These are phyloP conservation scores for Nesidiocoris tenuis DNA, from an alignment of 2,888 invertebrate species.

Conservation along the genomic window DNA sequence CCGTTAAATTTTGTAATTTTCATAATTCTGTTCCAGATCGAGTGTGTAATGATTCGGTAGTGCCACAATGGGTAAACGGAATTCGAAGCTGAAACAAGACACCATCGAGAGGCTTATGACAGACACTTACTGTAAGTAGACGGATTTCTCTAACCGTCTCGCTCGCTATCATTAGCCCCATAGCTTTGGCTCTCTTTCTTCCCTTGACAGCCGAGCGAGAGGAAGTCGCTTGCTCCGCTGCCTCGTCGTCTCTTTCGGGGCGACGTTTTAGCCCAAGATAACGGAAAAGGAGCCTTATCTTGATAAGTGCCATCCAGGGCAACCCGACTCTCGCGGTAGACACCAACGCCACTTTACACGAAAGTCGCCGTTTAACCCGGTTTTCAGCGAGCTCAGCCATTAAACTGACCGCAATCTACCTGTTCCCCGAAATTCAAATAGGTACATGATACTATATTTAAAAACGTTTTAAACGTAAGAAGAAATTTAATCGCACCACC, in stretches of 20 bases:
- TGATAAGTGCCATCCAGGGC: background rate
- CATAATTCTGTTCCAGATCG: slow-evolving; percentile 31
- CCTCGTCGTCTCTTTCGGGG: background rate
- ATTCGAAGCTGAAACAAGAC: slow-evolving; percentile 93
- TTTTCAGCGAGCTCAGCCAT: too few species aligned
- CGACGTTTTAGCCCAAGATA: slow-evolving; percentile 18
- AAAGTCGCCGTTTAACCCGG: too few species aligned
- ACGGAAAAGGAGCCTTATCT: slow-evolving; percentile 8
- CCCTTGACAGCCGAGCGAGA: background rate
- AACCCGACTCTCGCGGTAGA: too few species aligned
- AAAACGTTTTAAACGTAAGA: too few species aligned
- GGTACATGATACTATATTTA: too few species aligned
- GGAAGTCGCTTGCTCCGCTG: background rate
- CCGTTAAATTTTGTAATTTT: too few species aligned
- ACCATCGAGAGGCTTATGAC: slow-evolving; percentile 88
- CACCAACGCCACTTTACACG: too few species aligned
- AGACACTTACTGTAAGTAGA: slow-evolving; percentile 87
- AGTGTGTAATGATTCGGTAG: slow-evolving; percentile 48
- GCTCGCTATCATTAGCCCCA: background rate
- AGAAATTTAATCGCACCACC: too few species aligned
- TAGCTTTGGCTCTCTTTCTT: background rate
- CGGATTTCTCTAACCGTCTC: too few species aligned
- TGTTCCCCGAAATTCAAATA: too few species aligned
- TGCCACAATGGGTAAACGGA: slow-evolving; percentile 84
- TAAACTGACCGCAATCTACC: too few species aligned